Percentiles rank a stretch among this genome's conserved stretches.
These are phyloP conservation scores for Bombylius discolor DNA, from an alignment of 2,888 invertebrate genomes.

Conservation along the genomic window DNA sequence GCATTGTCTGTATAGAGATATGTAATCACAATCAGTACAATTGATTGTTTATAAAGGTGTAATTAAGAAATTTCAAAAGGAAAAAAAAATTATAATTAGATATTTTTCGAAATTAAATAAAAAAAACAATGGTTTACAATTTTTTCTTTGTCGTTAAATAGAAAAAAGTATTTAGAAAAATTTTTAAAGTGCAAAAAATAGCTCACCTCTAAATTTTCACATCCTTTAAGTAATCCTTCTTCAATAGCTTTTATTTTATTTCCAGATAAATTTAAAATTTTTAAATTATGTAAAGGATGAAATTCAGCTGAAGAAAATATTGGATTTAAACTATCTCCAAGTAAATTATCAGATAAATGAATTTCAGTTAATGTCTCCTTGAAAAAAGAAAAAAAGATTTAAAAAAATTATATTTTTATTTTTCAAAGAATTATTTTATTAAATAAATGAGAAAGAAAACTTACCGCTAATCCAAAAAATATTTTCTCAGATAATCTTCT, in stretches of 20 bases:
- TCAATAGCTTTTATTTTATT: constrained; percentile 73
- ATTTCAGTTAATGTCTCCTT: constrained; percentile 54
- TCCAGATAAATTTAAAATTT: constrained; percentile 62
- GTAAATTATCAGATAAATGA: constrained; percentile 62
- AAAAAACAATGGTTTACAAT: too few species aligned
- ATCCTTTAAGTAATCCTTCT: constrained; percentile 75
- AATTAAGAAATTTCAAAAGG: too few species aligned
- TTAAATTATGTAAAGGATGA: constrained; percentile 57
- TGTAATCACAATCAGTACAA: too few species aligned
- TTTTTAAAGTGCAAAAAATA: too few species aligned
- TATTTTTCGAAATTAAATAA: too few species aligned
- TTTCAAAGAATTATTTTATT: not conserved
- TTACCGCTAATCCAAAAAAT: constrained; percentile 46
- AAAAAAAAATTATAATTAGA: too few species aligned
- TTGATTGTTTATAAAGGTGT: too few species aligned
- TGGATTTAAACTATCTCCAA: constrained; percentile 81
- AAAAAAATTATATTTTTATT: not conserved
- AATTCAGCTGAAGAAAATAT: constrained; percentile 80
- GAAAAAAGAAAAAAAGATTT: constrained; percentile 1
- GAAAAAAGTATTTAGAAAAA: too few species aligned
- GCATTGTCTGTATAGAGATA: too few species aligned
- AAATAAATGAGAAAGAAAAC: not conserved
- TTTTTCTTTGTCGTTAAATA: too few species aligned
- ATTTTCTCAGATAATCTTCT: constrained; percentile 64
- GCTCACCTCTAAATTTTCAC: constrained; percentile 56